These are phyloP conservation scores for Jaculus jaculus DNA, from an alignment of 2,113 vertebrate genomes.

Conservation along the genomic window DNA sequence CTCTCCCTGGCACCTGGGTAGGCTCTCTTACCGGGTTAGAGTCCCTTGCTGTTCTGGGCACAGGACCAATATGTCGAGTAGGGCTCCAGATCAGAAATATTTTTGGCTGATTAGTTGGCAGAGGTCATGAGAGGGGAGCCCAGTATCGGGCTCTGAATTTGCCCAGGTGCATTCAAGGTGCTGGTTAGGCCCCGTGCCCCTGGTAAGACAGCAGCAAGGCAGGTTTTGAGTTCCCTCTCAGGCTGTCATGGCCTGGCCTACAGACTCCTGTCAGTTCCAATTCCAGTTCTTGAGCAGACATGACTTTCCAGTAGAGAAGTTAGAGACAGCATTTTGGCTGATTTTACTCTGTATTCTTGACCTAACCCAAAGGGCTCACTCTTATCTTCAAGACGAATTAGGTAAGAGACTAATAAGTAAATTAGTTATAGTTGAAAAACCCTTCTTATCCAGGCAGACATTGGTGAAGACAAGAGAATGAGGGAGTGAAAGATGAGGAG, in stretches of 20 bases:
- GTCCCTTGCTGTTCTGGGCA: constrained; percentile 51
- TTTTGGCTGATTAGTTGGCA: constrained; percentile 63
- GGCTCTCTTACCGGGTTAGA: constrained; percentile 51
- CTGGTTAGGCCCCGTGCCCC: background rate
- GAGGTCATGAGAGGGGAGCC: constrained; percentile 38
- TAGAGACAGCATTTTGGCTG: constrained; percentile 53
- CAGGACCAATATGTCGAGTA: constrained; percentile 30
- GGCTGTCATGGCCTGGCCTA: constrained; percentile 24
- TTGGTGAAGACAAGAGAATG: background rate
- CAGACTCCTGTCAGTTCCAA: constrained; percentile 61
- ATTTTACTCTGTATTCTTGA: constrained; percentile 40
- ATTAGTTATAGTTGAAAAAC: constrained; percentile 3
- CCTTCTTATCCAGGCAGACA: background rate
- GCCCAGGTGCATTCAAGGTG: constrained; percentile 55
- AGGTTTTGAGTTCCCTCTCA: constrained; percentile 25
- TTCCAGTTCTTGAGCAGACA: constrained; percentile 58
- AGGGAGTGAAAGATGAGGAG: background rate
- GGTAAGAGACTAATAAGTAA: constrained; percentile 31
- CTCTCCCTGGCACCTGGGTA: constrained; percentile 60
- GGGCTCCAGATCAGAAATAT: constrained; percentile 56
- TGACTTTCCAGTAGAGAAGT: constrained; percentile 67
- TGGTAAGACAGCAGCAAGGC: constrained; percentile 13
- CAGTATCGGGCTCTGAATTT: constrained; percentile 43
- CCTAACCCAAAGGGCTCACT: constrained; percentile 55
- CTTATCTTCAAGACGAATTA: constrained; percentile 22